Evolutionary conservation across 2,113 vertebrate genomes (phyloP).

Genomic region (Pygoscelis adeliae): DNA sequence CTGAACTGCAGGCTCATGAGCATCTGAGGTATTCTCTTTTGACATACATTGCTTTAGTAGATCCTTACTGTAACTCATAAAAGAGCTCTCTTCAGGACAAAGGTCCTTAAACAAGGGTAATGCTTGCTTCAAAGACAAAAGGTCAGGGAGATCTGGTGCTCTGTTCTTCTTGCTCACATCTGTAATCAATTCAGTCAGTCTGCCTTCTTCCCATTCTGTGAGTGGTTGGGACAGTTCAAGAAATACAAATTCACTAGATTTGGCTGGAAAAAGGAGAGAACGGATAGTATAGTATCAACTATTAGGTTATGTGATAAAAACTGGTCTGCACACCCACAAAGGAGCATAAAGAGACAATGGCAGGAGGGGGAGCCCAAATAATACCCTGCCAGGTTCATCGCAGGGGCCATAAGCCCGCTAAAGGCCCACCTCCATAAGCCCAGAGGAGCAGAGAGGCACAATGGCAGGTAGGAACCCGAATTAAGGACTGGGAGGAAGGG

Average conservation of each 20-base stretch:
- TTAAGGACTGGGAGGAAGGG: neutral
- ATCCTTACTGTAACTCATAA: slow-evolving; percentile 55
- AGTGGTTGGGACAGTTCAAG: slow-evolving; percentile 71
- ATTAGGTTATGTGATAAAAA: neutral
- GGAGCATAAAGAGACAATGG: neutral
- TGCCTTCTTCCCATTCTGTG: slow-evolving; percentile 62
- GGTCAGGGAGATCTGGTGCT: slow-evolving; percentile 66
- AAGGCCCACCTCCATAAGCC: neutral
- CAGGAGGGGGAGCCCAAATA: neutral
- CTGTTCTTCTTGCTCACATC: slow-evolving; percentile 68
- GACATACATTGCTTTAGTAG: slow-evolving; percentile 20
- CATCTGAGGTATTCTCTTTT: neutral
- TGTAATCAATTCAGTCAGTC: slow-evolving; percentile 70
- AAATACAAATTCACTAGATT: slow-evolving; percentile 75
- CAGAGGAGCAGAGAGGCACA: neutral
- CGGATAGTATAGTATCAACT: neutral
- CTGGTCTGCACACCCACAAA: neutral
- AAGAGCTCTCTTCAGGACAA: slow-evolving; percentile 72
- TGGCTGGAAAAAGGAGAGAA: slow-evolving; percentile 66
- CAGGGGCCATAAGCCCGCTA: neutral
- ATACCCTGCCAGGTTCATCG: neutral
- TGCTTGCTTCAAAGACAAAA: slow-evolving; percentile 71
- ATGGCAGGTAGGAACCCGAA: neutral
- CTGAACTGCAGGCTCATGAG: slow-evolving; percentile 49
- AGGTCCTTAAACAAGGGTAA: slow-evolving; percentile 71